A percentile compares a stretch with the other conserved stretches of the same genome.
phyloP scores from a whole-genome alignment of 2,888 invertebrate genomes.

The Monoplex corrugatus region DNA sequence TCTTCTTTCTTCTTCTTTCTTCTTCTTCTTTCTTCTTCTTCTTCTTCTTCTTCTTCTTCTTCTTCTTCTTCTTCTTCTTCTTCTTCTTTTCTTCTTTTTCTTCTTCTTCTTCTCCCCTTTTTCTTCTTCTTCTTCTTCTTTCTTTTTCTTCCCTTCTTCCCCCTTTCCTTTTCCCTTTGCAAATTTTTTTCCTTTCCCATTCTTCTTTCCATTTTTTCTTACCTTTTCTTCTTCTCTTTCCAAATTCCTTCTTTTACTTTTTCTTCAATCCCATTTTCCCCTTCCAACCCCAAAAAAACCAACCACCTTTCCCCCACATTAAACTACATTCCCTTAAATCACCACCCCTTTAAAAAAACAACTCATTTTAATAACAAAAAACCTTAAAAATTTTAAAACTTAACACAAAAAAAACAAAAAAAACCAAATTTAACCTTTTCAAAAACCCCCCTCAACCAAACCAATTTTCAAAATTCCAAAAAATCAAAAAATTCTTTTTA shows the following conservation, averaged over 20 bases:
- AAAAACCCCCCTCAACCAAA: too few species aligned
- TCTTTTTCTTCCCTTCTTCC: neutral
- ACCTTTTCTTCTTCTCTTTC: neutral
- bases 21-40: neutral
- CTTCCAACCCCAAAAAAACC: too few species aligned
- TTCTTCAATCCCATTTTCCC: neutral
- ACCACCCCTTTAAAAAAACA: too few species aligned
- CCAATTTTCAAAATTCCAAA: too few species aligned
- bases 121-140: neutral
- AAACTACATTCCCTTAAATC: too few species aligned
- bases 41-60: neutral
- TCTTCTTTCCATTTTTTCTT: neutral
- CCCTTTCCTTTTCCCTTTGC: neutral
- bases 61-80: neutral
- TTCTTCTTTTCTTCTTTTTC: neutral
- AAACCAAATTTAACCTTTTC: too few species aligned
- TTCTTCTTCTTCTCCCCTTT: neutral
- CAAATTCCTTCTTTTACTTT: neutral
- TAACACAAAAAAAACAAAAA: too few species aligned
- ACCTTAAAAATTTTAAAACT: too few species aligned
- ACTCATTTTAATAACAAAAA: too few species aligned
- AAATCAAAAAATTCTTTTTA: too few species aligned
- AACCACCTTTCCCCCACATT: too few species aligned
- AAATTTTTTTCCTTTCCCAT: neutral
- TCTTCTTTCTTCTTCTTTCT: too few species aligned